Conservation (phyloP, 2,113 vertebrate species). For the Atherinomorus stipes region DNA sequence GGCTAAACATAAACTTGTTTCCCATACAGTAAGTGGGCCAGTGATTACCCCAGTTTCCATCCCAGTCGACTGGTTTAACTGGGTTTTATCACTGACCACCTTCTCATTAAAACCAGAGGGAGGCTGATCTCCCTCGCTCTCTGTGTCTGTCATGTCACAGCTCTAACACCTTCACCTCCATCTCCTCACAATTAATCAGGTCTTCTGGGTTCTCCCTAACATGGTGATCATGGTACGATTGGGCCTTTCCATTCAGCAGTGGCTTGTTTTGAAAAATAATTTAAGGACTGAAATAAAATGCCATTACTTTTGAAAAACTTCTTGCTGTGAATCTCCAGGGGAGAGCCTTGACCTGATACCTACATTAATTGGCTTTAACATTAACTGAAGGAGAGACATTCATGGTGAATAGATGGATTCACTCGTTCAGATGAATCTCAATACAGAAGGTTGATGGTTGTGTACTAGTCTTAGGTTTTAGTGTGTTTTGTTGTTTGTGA, state of each 20-base stretch:
- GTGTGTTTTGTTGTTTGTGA: constrained; percentile 24
- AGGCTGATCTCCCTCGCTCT: constrained; percentile 24
- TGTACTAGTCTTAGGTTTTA: constrained; percentile 33
- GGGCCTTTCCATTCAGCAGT: neutral
- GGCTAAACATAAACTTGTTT: constrained; percentile 15
- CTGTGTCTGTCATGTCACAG: constrained; percentile 33
- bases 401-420: constrained; percentile 13
- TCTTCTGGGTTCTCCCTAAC: constrained; percentile 64
- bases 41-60: constrained; percentile 40
- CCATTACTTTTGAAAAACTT: neutral
- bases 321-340: constrained; percentile 27
- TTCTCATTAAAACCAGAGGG: constrained; percentile 25
- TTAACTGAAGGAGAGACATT: constrained; percentile 36
- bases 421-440: constrained; percentile 35
- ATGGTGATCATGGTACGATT: neutral
- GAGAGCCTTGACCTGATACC: constrained; percentile 58
- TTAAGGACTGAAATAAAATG: too few relatives aligned
- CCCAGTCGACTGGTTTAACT: constrained; percentile 29
- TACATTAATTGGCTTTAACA: neutral
- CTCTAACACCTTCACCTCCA: constrained; percentile 58
- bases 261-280: neutral
- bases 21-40: constrained; percentile 34
- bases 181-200: constrained; percentile 34
- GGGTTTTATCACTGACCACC: constrained; percentile 10
- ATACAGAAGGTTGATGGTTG: constrained; percentile 17